Base-by-base conservation (phyloP, 2,888 invertebrate genomes). In the Harmothoe impar region DNA sequence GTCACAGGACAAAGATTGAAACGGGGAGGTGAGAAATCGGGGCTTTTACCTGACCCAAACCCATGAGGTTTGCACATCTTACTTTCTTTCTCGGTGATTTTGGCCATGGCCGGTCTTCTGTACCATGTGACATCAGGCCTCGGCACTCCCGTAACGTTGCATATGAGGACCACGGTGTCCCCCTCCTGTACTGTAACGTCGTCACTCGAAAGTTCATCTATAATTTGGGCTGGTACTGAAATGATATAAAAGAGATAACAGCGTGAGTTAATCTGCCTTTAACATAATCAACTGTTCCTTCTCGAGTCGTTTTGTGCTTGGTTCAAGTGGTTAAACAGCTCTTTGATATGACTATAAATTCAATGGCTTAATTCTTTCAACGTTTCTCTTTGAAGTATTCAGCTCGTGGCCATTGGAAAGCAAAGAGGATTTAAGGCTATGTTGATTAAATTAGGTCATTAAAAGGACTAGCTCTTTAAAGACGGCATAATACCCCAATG, bases 81-180 rank as follows among this genome's bases (percentile, higher is more conserved):
- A 92, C 92, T 89, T 92, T 92, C 90, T 88, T 90, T 88, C 29
- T 91, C 91, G 43, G 90, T 54, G 35, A 85, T 62, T 62, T 90
- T 91, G 78, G 90, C 89, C 86, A 43, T 89, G 20, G 91, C 92
- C 20, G 91, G 90, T 20, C 91, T 62, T 15, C 93, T 86, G 94
- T 96, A 98, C 99, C 99, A 99, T 97, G 98, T 98, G 94, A 99
- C 98, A 96, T 97, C 98, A 20, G 99, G 99, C 35, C 97, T 97
- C 0, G 99, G 97, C 91, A 97, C 97, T 0, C 98, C 98, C 89
- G 97, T 97, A 0, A 98, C 97, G 62, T 97, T 97, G 20, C 97
- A 97, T 92, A 97, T 98, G 95, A 99, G 97, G 92, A 98, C 98
- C 93, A 99, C 98, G 96, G 98, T 99, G 96, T 98, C 98, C 96